Evolutionary conservation across 2,888 invertebrate genomes (phyloP).

Genomic region (Allacma fusca): DNA sequence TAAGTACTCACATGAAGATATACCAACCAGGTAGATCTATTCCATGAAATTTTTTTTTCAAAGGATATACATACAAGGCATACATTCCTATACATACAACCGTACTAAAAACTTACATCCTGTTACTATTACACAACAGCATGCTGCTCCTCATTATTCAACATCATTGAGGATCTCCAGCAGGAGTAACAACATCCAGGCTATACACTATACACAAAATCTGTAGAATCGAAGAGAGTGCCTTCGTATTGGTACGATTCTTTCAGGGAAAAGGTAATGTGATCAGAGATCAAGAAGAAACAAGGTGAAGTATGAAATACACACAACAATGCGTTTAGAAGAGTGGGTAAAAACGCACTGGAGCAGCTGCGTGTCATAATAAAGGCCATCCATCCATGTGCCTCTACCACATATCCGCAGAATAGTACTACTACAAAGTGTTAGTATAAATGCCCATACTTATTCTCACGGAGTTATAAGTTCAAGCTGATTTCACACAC

Average conservation of each 20-base stretch:
- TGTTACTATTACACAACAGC: no score
- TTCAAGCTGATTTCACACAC: not conserved
- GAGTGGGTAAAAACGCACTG: not conserved
- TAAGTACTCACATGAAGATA: no score
- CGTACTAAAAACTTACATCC: no score
- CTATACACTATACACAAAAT: not conserved
- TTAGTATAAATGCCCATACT: not conserved
- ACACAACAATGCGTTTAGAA: not conserved
- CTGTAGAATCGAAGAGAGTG: not conserved
- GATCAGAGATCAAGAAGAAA: constrained; percentile 38
- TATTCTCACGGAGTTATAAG: not conserved
- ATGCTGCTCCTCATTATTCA: constrained; percentile 2
- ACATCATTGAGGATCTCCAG: not conserved
- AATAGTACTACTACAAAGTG: not conserved
- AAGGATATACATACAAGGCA: no score
- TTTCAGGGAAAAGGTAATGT: constrained; percentile 31
- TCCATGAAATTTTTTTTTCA: no score
- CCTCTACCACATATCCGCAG: not conserved
- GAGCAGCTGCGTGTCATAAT: constrained; percentile 5
- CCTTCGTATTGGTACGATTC: not conserved
- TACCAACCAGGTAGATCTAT: no score
- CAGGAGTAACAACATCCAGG: not conserved
- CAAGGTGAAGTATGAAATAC: constrained; percentile 6
- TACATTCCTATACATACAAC: no score
- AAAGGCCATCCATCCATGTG: not conserved